A percentile compares a stretch with the other conserved stretches of the same genome.
phyloP scores from a whole-genome alignment of 2,113 vertebrate species.

The Chionis minor region DNA sequence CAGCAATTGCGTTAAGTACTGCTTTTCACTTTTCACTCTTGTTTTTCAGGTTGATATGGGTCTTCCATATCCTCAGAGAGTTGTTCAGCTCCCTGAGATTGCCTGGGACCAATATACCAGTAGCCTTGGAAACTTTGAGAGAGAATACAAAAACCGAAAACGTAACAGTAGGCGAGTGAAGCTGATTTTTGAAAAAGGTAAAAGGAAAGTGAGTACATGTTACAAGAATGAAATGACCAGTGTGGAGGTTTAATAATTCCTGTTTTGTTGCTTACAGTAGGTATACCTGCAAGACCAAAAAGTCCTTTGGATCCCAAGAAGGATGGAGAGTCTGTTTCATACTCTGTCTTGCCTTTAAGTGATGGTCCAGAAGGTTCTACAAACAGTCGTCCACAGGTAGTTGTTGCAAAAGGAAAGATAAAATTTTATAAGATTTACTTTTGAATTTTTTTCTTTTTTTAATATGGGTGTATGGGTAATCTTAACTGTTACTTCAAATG shows the following conservation, averaged over 20 bases:
- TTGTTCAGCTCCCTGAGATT: conserved; percentile 95
- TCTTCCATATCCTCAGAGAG: conserved; percentile 92
- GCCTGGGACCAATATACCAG: conserved; percentile 98
- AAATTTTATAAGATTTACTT: background rate
- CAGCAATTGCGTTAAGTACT: background rate
- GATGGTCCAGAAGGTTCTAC: conserved; percentile 86
- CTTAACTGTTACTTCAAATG: background rate
- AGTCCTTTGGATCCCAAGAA: conserved; percentile 92
- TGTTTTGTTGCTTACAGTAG: conserved; percentile 74
- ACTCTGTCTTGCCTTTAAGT: conserved; percentile 91
- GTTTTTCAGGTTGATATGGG: conserved; percentile 84
- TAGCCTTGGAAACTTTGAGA: conserved; percentile 93
- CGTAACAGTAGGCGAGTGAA: conserved; percentile 91
- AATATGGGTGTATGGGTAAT: background rate
- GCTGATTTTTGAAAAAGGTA: conserved; percentile 96
- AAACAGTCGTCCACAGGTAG: conserved; percentile 86
- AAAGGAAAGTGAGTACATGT: background rate
- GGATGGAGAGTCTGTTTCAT: conserved; percentile 88
- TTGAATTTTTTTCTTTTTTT: background rate
- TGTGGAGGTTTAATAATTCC: background rate
- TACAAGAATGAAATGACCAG: background rate
- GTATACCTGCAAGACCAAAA: conserved; percentile 92
- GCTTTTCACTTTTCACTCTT: background rate
- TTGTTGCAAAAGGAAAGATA: background rate
- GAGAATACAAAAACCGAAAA: conserved; percentile 93